Base-by-base conservation (phyloP, 2,888 invertebrate species). In the Sinodicranocentrus sp. region DNA sequence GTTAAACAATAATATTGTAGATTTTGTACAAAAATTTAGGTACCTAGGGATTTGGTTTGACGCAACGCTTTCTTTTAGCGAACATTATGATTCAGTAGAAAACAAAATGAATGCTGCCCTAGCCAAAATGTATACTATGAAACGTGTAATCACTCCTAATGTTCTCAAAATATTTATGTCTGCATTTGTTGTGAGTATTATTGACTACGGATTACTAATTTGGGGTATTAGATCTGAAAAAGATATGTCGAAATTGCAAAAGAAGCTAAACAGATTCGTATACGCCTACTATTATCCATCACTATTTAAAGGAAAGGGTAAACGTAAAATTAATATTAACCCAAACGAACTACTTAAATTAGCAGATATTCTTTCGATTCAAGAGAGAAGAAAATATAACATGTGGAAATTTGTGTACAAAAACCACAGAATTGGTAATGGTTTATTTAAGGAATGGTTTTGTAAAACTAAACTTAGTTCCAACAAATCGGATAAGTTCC, bases 31-130 rank as follows among this genome's bases (percentile, higher is more conserved):
- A 2, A 25, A 8, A 2, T 79, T 80, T 39, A 80, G 72, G 48
- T 80, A 80, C 13, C 13, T 80, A 19, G 79, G 79, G 0, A 6
- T 80, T 2, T 25, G 52, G 6, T 1, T 80, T 23, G 71, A 80
- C 28, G 17, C 0, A 13, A 23, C 23, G n/a, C 19, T 72, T 1
- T 25, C 0, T 19, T 79, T 79, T 23, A 71, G 61, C n/a, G 2
- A 2, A 33, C 79, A 79, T n/a, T n/a, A n/a, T n/a, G n/a, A n/a
- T n/a, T n/a, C n/a, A n/a, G 78, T 61, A 1, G 61, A 70, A 48
- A 48, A 52, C 2, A 59, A 71, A 33, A 70, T 71, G 33, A 71
- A 71, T 61, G 26, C 25, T 6, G 59, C 70, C 0, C 48, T 78
- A 0, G 19, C 43, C 1, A 25, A 48, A 21, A 1, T 78, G 23